phyloP scores from a whole-genome alignment of 2,113 vertebrate species.

The Malurus alboscapulatus region DNA sequence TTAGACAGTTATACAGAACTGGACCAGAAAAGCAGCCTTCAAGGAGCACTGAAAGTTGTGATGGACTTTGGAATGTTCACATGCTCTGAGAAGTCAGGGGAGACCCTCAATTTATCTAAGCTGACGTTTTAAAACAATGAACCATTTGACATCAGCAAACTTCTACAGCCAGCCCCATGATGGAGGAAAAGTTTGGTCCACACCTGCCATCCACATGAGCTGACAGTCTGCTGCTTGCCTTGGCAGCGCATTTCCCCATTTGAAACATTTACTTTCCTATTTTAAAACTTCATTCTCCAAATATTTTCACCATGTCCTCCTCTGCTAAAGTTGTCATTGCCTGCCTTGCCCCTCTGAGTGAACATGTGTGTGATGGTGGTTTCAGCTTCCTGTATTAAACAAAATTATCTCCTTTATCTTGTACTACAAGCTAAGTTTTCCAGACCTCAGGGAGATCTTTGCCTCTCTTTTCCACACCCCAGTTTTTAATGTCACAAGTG shows the following conservation, averaged over 20 bases:
- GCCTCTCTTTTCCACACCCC: background rate
- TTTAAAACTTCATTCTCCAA: background rate
- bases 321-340: background rate
- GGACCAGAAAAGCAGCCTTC: background rate
- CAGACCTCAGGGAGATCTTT: background rate
- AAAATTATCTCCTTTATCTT: background rate
- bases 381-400: background rate
- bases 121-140: background rate
- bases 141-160: background rate
- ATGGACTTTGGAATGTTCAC: background rate
- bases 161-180: background rate
- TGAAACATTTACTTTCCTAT: background rate
- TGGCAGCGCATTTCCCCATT: background rate
- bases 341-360: background rate
- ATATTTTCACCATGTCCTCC: background rate
- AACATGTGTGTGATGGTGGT: rapidly evolving
- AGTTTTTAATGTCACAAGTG: background rate
- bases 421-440: background rate
- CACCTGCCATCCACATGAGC: background rate
- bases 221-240: background rate
- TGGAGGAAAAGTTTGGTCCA: background rate
- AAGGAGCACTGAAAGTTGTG: background rate
- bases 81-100: background rate
- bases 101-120: background rate
- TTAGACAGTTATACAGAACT: background rate